Conservation (phyloP, 2,888 invertebrate genomes). For the Crioceris asparagi region DNA sequence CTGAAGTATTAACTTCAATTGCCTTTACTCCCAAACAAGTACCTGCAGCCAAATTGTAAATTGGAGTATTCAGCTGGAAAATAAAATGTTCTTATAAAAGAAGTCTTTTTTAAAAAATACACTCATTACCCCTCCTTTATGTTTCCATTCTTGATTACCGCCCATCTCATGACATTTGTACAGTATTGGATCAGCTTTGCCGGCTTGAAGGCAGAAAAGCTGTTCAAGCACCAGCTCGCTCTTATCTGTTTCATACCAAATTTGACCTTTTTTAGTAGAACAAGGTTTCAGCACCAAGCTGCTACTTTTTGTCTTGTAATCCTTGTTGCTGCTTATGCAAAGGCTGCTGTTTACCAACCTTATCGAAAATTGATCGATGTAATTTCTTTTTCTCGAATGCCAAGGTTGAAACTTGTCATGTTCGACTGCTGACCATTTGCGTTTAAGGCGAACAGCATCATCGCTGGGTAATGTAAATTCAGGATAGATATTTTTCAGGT, state of each 20-base stretch:
- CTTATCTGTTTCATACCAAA: slow-evolving; percentile 78
- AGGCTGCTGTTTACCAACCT: slow-evolving; percentile 54
- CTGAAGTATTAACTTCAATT: slow-evolving; percentile 37
- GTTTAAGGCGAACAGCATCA: slow-evolving; percentile 43
- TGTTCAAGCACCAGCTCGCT: slow-evolving; percentile 75
- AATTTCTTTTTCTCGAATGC: slow-evolving; percentile 71
- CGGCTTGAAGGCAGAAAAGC: slow-evolving; percentile 74
- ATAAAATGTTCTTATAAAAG: slow-evolving; percentile 23
- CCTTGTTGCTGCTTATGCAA: slow-evolving; percentile 70
- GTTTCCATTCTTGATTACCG: slow-evolving; percentile 87
- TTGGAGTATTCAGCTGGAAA: slow-evolving; percentile 57
- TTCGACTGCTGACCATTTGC: slow-evolving; percentile 50
- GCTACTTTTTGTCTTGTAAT: slow-evolving; percentile 68
- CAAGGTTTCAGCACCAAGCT: slow-evolving; percentile 62
- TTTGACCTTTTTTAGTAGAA: slow-evolving; percentile 58
- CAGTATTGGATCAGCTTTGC: slow-evolving; percentile 52
- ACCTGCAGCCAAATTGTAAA: slow-evolving; percentile 80
- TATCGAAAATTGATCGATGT: slow-evolving; percentile 61
- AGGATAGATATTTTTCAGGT: slow-evolving; percentile 74
- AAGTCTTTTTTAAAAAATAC: slow-evolving; percentile 1
- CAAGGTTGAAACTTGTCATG: slow-evolving; percentile 66
- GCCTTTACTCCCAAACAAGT: slow-evolving; percentile 60
- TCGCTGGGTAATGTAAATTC: slow-evolving; percentile 60
- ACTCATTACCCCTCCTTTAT: slow-evolving; percentile 54
- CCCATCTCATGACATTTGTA: slow-evolving; percentile 90